Evolutionary conservation across 1,140 invertebrate genomes (phyloP).

Genomic region (Ptiloglossa arizonensis): DNA sequence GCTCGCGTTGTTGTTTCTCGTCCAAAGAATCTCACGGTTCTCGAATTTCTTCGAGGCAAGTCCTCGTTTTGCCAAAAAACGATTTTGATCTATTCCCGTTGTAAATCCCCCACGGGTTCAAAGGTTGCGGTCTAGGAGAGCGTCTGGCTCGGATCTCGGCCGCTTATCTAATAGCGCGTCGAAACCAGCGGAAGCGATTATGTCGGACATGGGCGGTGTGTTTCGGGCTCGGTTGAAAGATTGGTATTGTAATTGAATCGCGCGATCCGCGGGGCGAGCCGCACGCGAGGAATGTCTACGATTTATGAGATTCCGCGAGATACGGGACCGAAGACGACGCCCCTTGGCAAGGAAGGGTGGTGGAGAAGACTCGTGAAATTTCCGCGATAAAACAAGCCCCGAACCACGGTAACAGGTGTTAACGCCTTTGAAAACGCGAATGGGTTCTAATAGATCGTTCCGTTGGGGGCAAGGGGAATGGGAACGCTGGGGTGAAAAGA

Average conservation of each 20-base stretch:
- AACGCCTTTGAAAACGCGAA: conserved; percentile 25
- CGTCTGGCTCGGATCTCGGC: not conserved
- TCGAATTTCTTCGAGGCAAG: no score
- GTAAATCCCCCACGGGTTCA: no score
- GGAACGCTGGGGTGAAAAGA: not conserved
- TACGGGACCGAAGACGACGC: conserved; percentile 35
- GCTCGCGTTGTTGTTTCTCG: no score
- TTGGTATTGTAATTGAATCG: conserved; percentile 64
- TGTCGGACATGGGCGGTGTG: not conserved
- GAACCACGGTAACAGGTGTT: conserved; percentile 39
- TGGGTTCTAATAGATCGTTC: conserved; percentile 44
- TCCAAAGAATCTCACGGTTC: no score
- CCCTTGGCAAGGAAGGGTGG: not conserved
- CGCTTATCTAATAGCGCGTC: conserved; percentile 17
- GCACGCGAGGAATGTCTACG: conserved; percentile 51
- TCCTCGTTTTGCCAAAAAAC: no score
- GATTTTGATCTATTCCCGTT: no score
- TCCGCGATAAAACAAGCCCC: conserved; percentile 48
- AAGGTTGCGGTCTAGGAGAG: no score
- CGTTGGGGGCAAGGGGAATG: not conserved
- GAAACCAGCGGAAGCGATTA: conserved; percentile 33
- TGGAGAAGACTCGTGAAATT: conserved; percentile 49
- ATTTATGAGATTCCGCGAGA: conserved; percentile 63
- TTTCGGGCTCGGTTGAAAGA: conserved; percentile 33
- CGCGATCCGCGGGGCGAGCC: conserved; percentile 31